These are phyloP conservation scores for Arnoldichthys spilopterus DNA, from an alignment of 2,797 vertebrate species.

Conservation along the genomic window DNA sequence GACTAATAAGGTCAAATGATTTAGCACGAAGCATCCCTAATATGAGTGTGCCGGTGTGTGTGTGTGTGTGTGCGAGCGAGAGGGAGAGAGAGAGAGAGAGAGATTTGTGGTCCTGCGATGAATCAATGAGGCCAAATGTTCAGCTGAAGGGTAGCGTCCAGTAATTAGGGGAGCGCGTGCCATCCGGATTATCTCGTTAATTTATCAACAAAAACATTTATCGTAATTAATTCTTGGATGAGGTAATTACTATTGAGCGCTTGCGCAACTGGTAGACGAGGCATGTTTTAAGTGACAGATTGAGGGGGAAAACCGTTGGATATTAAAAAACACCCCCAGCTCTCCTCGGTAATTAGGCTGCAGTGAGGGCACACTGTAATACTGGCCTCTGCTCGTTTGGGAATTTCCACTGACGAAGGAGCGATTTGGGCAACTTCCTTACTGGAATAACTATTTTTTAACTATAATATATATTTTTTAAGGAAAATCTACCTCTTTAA, in stretches of 20 bases:
- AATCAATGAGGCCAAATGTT: constrained; percentile 80
- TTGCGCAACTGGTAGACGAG: constrained; percentile 86
- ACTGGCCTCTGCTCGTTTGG: not conserved
- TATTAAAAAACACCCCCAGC: constrained; percentile 71
- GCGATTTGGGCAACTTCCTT: not conserved
- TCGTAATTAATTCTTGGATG: constrained; percentile 92
- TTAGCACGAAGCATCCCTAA: not conserved
- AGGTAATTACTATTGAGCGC: constrained; percentile 91
- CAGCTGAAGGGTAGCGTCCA: constrained; percentile 75
- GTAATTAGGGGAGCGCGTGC: constrained; percentile 87
- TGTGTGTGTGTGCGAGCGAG: constrained; percentile 52
- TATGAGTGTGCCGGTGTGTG: constrained; percentile 45
- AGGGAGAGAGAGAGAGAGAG: constrained; percentile 38
- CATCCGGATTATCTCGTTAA: constrained; percentile 91
- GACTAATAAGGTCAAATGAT: not conserved
- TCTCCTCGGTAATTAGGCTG: constrained; percentile 42
- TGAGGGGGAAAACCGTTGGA: constrained; percentile 87
- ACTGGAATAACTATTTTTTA: too few relatives aligned
- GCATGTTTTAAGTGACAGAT: constrained; percentile 87
- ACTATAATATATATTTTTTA: too few relatives aligned
- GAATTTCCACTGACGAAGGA: not conserved
- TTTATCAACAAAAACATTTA: constrained; percentile 94
- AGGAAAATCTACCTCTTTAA: too few relatives aligned
- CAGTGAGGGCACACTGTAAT: not conserved
- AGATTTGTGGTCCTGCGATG: constrained; percentile 70